Base-by-base conservation (phyloP, 2,888 invertebrate genomes). In the Tetragonisca angustula region DNA sequence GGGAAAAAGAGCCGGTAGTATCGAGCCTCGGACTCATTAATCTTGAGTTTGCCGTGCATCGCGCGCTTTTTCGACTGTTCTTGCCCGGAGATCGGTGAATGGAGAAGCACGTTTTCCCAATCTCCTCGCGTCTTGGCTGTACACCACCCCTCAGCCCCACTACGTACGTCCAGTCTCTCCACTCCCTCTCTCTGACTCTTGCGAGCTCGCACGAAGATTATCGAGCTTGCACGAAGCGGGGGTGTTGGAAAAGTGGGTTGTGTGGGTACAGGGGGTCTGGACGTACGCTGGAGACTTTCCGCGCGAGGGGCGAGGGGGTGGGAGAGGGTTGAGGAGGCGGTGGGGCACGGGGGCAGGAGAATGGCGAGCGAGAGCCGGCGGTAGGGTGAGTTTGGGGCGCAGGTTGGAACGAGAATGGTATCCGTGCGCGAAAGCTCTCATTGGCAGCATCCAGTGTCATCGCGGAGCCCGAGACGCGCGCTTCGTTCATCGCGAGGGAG, bases 381-480 rank as follows among this genome's bases (percentile, higher is more conserved):
- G 76, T 59, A 62, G 76, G 76, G 75, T 65, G 65, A 71, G 81
- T 81, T 69, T 76, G 83, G 74, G 81, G 81, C 85, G 87, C 84
- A 83, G 83, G 83, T 83, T 73, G 81, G 76, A 73, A 68, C 68
- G 80, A 80, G 88, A 85, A 81, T 83, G 86, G 79, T 85, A 82
- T 85, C 85, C 90, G 88, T 88, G 88, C 88, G 89, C 88, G 85
- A 91, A 90, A 92, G 86, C 91, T 91, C 91, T 91, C 91, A 83
- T 82, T 87, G 88, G 87, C 91, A 88, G 88, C 88, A 88, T 88
- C 88, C 93, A 93, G 93, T 93, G 88, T 89, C 89, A 91, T 91
- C 93, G 93, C 92, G 93, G 89, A 91, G 87, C 90, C 91, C 91
- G 90, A 81, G 91, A 93, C 92, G 93, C 92, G 91, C 91, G 91